phyloP scores from a whole-genome alignment of 2,797 vertebrate genomes.

The Tolypeutes matacus region DNA sequence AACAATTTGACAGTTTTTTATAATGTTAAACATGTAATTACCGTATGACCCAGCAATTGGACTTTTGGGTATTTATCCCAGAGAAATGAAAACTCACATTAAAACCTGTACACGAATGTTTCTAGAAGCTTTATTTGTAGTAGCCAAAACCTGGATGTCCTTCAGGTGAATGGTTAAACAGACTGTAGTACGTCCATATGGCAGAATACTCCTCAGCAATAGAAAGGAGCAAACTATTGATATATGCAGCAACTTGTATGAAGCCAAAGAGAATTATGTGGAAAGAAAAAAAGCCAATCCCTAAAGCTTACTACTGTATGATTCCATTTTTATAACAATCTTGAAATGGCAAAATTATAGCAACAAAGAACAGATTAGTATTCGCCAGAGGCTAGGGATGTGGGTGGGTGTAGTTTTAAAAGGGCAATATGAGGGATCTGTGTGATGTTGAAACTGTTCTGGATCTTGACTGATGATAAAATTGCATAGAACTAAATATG shows the following conservation, averaged over 20 bases:
- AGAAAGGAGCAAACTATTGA: not conserved
- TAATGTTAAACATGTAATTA: not conserved
- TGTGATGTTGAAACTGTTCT: not conserved
- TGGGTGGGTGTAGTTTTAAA: not conserved
- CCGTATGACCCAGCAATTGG: not conserved
- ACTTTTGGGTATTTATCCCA: not conserved
- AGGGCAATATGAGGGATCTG: not conserved
- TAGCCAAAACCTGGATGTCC: not conserved
- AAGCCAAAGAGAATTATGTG: not conserved
- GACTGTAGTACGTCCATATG: not conserved
- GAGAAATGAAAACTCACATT: not conserved
- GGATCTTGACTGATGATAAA: not conserved
- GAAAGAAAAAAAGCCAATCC: not conserved
- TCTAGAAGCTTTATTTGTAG: not conserved
- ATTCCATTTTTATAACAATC: not conserved
- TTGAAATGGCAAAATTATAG: not conserved
- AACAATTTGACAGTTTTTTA: not conserved
- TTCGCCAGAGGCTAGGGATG: not conserved
- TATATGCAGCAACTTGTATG: not conserved
- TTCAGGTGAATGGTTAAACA: not conserved
- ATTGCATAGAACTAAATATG: not conserved
- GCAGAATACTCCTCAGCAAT: not conserved
- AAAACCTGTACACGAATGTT: not conserved
- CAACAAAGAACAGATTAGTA: not conserved
- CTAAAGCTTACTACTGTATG: not conserved